Percentiles rank a stretch among this genome's conserved stretches.
These are phyloP conservation scores for Clarias magur DNA, from an alignment of 2,113 vertebrate genomes.

Conservation along the genomic window DNA sequence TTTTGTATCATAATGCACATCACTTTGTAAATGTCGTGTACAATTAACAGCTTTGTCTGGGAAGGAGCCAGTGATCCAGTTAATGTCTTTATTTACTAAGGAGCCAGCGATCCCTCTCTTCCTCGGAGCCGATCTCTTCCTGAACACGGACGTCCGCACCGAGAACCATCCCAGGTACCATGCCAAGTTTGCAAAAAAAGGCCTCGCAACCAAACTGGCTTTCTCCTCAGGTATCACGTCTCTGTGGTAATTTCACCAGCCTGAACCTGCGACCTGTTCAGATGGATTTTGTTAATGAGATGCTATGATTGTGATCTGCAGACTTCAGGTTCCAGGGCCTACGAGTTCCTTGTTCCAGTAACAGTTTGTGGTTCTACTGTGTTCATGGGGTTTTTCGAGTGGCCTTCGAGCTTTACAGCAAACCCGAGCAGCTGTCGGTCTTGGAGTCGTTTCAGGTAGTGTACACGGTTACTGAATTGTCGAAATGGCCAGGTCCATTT, in stretches of 20 bases:
- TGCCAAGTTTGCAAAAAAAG: constrained; percentile 78
- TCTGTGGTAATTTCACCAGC: not conserved
- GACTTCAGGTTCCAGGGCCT: constrained; percentile 76
- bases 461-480: not conserved
- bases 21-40: not conserved
- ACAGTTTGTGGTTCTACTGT: constrained; percentile 81
- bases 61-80: constrained; percentile 61
- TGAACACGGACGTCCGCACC: constrained; percentile 72
- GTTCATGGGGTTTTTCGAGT: constrained; percentile 79
- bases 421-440: constrained; percentile 74
- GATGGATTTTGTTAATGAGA: not conserved
- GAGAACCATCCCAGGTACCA: constrained; percentile 81
- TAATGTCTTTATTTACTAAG: constrained; percentile 60
- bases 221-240: constrained; percentile 73
- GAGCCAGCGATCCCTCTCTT: constrained; percentile 69
- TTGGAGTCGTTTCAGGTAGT: constrained; percentile 77
- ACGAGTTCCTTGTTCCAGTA: constrained; percentile 67
- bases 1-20: not conserved
- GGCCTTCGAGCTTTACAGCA: constrained; percentile 78
- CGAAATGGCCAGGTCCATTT: not conserved
- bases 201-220: constrained; percentile 74
- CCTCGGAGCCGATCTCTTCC: constrained; percentile 78
- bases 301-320: constrained; percentile 46
- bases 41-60: constrained; percentile 33
- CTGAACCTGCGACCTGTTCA: not conserved